These are phyloP conservation scores for Theristicus caerulescens DNA, from an alignment of 2,113 vertebrate species.

Conservation along the genomic window DNA sequence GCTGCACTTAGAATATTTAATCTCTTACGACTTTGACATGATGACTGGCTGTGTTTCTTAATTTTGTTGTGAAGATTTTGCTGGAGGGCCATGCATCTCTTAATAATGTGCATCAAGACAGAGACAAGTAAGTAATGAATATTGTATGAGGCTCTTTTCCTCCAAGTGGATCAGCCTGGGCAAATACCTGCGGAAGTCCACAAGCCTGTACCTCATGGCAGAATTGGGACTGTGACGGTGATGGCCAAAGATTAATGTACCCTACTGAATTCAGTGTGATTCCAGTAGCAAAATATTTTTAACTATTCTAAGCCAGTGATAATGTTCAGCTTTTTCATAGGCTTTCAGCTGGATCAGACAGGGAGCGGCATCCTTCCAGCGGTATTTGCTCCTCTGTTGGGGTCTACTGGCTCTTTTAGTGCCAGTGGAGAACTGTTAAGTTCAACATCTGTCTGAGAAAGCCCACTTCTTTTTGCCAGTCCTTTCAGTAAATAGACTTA, in stretches of 20 bases:
- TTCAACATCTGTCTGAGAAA: not conserved
- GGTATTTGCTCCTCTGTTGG: not conserved
- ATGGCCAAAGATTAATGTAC: not conserved
- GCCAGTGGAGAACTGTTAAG: not conserved
- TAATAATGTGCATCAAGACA: constrained; percentile 37
- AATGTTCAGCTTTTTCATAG: not conserved
- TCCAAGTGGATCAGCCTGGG: not conserved
- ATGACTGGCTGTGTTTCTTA: constrained; percentile 43
- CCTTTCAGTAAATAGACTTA: not conserved
- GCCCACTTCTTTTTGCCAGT: not conserved
- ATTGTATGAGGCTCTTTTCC: not conserved
- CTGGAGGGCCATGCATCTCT: constrained; percentile 33
- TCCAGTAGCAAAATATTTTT: not conserved
- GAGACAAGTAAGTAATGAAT: constrained; percentile 18
- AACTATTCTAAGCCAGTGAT: not conserved
- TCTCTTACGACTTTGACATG: constrained; percentile 58
- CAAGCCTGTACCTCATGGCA: not conserved
- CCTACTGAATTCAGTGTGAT: not conserved
- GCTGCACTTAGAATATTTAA: constrained; percentile 65
- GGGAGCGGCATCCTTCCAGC: not conserved
- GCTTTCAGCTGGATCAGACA: not conserved
- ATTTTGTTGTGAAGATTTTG: constrained; percentile 39
- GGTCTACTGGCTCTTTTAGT: not conserved
- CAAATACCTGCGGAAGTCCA: not conserved
- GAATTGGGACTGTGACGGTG: accelerated